Evolutionary conservation across 2,113 vertebrate species (phyloP).

Genomic region (Mungos mungo): DNA sequence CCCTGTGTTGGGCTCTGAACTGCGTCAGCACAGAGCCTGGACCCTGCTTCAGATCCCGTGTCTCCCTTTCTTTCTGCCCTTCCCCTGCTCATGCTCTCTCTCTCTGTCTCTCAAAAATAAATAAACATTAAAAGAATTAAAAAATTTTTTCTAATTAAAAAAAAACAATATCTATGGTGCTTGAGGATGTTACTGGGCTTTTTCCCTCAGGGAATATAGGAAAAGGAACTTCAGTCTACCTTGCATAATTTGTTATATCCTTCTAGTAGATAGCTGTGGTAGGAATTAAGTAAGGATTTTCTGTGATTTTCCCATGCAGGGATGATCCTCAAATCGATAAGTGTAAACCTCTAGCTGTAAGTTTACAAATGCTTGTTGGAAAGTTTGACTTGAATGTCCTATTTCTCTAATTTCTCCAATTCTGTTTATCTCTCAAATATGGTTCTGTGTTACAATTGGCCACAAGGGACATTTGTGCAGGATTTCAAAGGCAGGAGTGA

Average conservation of each 20-base stretch:
- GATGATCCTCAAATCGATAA: not conserved
- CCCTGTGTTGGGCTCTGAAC: too few relatives aligned
- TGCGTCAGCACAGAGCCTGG: too few relatives aligned
- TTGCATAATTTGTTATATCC: not conserved
- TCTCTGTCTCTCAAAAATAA: too few relatives aligned
- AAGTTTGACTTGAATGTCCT: slow-evolving; percentile 11
- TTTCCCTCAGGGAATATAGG: not conserved
- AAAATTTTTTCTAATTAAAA: not conserved
- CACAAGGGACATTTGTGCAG: not conserved
- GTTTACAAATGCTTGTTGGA: not conserved
- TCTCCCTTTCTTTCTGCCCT: too few relatives aligned
- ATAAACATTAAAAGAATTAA: not conserved
- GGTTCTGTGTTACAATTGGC: not conserved
- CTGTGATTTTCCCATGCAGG: not conserved
- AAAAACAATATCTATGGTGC: not conserved
- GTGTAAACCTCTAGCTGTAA: not conserved
- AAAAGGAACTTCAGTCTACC: not conserved
- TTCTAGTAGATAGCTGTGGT: not conserved
- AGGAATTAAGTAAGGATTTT: slow-evolving; percentile 41
- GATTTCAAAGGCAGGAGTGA: not conserved
- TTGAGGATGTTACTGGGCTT: not conserved
- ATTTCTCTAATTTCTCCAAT: not conserved
- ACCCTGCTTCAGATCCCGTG: too few relatives aligned
- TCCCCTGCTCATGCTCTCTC: too few relatives aligned
- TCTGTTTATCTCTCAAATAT: not conserved